Base-by-base conservation (phyloP, 1,140 invertebrate genomes). In the Pogonognathellus flavescens region DNA sequence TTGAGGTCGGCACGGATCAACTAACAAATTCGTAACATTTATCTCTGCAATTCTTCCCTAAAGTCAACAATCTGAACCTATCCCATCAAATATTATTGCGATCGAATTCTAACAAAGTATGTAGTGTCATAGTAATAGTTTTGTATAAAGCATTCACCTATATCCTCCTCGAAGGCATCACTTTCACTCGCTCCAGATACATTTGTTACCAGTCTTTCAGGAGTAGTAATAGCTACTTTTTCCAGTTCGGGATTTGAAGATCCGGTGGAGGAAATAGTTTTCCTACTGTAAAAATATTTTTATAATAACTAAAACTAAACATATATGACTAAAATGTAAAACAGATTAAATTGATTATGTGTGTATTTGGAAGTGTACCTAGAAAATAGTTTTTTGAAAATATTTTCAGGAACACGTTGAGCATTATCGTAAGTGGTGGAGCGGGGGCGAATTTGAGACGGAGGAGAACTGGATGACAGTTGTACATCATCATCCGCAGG, bases 141-240 rank as follows among this genome's bases (percentile, higher is more conserved):
- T n/a, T n/a, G n/a, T n/a, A 41, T 41, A 41, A 41, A 3, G 31
- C 6, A 66, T 82, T 90, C 88, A 85, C 89, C 89, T 88, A 89
- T 90, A 18, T 90, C 91, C 62, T 92, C 91, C 25, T 92, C 92
- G 25, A 90, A 89, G 41, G 89, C 88, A 20, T 92, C 91, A n/a
- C 72, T 85, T 53, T 92, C 91, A 70, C 90, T 91, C 11, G 88
- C 89, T 31, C 84, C 90, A 5, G 92, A 92, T 52, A 91, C 89
- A 3, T 89, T 89, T 0, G 92, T 92, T 25, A 90, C 82, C 5
- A 92, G 85, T 72, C 83, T 53, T 80, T 57, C 70, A 11, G 82
- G n/a, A 25, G 20, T 70, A 25, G 55, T 25, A 22, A 25, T 80
- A 18, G 31, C 55, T 2, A 57, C 57, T 55, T 81, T 86, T n/a